Evolutionary conservation across 2,888 invertebrate genomes (phyloP).

Genomic region (Leucozona laternaria): DNA sequence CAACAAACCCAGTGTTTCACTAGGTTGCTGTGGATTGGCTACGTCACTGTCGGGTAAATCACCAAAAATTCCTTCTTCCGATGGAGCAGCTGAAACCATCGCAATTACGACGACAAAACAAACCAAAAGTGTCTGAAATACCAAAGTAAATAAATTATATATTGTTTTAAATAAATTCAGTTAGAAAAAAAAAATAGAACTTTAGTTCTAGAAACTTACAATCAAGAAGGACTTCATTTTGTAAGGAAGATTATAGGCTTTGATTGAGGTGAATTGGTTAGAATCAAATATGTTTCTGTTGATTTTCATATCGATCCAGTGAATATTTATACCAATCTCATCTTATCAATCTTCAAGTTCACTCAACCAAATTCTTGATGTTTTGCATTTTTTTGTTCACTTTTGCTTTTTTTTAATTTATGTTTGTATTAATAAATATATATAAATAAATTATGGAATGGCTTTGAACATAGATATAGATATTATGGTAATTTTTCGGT

Average conservation of each 20-base stretch:
- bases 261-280: not conserved
- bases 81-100: slow-evolving; percentile 1
- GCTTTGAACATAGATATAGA: too few species aligned
- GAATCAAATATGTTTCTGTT: not conserved
- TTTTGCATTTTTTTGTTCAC: not conserved
- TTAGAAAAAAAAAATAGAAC: not conserved
- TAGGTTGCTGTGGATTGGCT: slow-evolving; percentile 10
- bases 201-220: not conserved
- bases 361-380: not conserved
- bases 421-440: not conserved
- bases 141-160: not conserved
- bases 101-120: not conserved
- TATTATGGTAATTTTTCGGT: too few species aligned
- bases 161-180: too few species aligned
- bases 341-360: not conserved
- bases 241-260: accelerated
- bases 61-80: slow-evolving; percentile 14
- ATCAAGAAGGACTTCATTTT: slow-evolving; percentile 13
- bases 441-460: too few species aligned
- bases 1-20: not conserved
- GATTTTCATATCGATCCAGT: not conserved
- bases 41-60: slow-evolving; percentile 6
- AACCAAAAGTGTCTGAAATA: slow-evolving; percentile 18
- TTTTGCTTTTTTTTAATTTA: not conserved
- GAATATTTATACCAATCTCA: not conserved